These are phyloP conservation scores for Sepioteuthis lessoniana DNA, from an alignment of 2,888 invertebrate genomes.

Conservation along the genomic window DNA sequence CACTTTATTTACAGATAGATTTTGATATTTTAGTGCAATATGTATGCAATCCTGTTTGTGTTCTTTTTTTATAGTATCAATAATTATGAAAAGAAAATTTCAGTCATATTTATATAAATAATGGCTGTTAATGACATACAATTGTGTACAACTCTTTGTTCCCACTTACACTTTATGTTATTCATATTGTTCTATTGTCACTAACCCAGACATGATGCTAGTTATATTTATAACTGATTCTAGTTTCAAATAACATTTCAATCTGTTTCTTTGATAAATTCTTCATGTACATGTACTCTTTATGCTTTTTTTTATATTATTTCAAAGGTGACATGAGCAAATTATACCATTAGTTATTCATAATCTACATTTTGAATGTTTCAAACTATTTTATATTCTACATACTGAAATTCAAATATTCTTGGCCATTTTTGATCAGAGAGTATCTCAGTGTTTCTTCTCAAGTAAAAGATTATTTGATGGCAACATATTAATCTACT, in stretches of 20 bases:
- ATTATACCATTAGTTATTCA: neutral
- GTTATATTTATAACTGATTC: neutral
- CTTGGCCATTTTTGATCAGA: neutral
- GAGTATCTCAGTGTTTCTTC: constrained; percentile 43
- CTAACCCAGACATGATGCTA: constrained; percentile 8
- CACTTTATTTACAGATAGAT: constrained; percentile 12
- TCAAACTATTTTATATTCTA: neutral
- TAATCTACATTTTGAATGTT: neutral
- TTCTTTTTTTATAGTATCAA: constrained; percentile 14
- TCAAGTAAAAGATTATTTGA: constrained; percentile 41
- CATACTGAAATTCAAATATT: constrained; percentile 5
- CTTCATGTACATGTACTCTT: neutral
- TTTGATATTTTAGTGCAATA: neutral
- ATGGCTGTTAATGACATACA: constrained; percentile 7
- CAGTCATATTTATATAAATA: neutral
- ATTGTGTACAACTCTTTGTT: neutral
- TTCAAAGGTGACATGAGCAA: constrained; percentile 14
- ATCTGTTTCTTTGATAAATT: neutral
- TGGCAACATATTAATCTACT: neutral
- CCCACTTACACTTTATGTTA: constrained; percentile 35
- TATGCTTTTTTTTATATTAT: neutral
- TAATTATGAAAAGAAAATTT: neutral
- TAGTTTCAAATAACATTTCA: constrained; percentile 1
- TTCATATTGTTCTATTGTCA: constrained; percentile 45
- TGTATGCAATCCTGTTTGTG: constrained; percentile 33